These are phyloP conservation scores for Fistularia tabacaria DNA, from an alignment of 2,797 vertebrate species.

Conservation along the genomic window DNA sequence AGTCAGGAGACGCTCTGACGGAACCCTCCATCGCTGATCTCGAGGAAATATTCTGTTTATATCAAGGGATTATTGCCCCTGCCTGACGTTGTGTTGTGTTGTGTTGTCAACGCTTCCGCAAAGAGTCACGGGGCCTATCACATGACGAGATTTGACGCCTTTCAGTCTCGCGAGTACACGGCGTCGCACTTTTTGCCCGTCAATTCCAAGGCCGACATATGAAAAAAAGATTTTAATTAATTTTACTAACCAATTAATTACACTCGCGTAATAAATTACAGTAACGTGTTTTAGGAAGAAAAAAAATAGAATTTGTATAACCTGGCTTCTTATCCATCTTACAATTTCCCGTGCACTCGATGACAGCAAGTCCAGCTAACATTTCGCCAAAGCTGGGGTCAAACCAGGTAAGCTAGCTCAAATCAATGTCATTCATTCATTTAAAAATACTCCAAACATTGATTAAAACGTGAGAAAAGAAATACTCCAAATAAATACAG, in stretches of 20 bases:
- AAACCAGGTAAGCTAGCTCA: no score
- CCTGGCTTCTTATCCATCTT: no score
- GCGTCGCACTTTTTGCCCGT: not conserved
- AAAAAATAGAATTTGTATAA: not conserved
- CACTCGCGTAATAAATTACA: no score
- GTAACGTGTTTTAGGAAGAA: not conserved
- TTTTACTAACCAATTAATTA: no score
- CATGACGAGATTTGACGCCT: constrained; percentile 14
- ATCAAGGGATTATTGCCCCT: not conserved
- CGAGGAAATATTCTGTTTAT: not conserved
- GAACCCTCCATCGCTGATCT: constrained; percentile 60
- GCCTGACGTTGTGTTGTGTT: constrained; percentile 7
- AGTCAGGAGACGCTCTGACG: constrained; percentile 48
- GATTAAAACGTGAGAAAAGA: no score
- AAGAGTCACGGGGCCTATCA: constrained; percentile 47
- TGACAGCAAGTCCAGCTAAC: no score
- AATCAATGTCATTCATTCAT: no score
- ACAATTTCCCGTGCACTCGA: no score
- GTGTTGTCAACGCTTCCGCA: constrained; percentile 37
- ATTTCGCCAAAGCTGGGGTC: no score
- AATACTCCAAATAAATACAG: no score
- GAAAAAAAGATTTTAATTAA: no score
- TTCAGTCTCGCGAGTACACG: constrained; percentile 35
- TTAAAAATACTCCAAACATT: no score
- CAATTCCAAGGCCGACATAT: not conserved